Percentiles rank a stretch among this genome's conserved stretches.
Evolutionary conservation across 2,888 invertebrate species (phyloP).

Genomic region (Gryllus longicercus): DNA sequence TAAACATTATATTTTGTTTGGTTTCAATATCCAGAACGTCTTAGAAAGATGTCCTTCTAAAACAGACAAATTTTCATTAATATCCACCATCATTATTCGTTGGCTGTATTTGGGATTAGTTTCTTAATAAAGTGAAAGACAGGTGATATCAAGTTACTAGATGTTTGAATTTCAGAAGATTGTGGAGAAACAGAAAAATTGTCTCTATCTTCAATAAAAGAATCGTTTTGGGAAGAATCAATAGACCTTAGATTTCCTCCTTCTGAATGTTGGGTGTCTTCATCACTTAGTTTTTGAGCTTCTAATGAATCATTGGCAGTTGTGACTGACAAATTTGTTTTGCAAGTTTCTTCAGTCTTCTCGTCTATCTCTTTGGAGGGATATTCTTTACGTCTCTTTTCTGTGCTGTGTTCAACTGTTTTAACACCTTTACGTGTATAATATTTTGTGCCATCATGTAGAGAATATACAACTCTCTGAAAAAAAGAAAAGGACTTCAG

Average conservation of each 20-base stretch:
- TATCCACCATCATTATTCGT: not conserved
- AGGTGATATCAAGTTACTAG: not conserved
- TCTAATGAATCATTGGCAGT: too few relatives aligned
- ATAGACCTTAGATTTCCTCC: not conserved
- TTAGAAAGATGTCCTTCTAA: too few relatives aligned
- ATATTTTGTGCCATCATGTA: not conserved
- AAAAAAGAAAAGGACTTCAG: not conserved
- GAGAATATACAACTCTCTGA: not conserved
- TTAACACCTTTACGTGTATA: not conserved
- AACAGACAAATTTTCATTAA: not conserved
- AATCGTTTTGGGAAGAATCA: not conserved
- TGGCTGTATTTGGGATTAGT: not conserved
- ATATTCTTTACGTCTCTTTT: not conserved
- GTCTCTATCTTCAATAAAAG: not conserved
- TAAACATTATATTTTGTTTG: too few relatives aligned
- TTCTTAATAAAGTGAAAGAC: not conserved
- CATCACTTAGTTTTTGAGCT: not conserved
- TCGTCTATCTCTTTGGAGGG: not conserved
- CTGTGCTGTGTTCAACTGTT: conserved; percentile 6
- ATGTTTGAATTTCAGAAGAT: not conserved
- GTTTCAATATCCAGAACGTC: too few relatives aligned
- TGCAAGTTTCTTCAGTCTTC: not conserved
- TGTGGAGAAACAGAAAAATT: not conserved
- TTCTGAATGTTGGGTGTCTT: not conserved
- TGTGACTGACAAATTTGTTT: not conserved